These are phyloP conservation scores for Amphipoea oculea DNA, from an alignment of 2,888 invertebrate species.

Conservation along the genomic window DNA sequence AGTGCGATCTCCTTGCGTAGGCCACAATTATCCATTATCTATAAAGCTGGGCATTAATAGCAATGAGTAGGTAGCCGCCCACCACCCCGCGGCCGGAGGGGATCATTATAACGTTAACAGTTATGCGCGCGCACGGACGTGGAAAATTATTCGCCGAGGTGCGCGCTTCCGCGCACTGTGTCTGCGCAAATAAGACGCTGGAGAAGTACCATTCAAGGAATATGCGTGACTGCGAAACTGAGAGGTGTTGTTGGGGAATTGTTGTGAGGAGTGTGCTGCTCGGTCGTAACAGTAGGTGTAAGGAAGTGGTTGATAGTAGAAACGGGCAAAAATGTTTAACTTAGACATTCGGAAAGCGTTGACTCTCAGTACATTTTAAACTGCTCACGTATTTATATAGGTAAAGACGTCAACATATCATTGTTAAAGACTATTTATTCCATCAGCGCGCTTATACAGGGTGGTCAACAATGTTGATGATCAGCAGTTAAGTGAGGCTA, in stretches of 20 bases:
- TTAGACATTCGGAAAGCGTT: neutral
- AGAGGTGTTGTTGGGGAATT: neutral
- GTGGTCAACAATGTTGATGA: too few species aligned
- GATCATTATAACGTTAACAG: constrained; percentile 84
- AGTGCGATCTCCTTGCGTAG: constrained; percentile 42
- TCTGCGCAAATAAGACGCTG: constrained; percentile 33
- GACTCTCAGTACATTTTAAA: neutral
- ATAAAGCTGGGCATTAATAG: constrained; percentile 59
- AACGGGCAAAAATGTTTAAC: neutral
- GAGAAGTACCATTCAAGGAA: constrained; percentile 47
- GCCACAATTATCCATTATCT: constrained; percentile 61
- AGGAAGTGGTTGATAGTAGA: neutral
- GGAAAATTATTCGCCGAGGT: constrained; percentile 86
- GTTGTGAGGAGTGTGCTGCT: neutral
- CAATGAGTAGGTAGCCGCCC: constrained; percentile 40
- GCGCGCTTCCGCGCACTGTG: constrained; percentile 78
- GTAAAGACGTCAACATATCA: too few species aligned
- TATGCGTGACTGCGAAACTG: constrained; percentile 27
- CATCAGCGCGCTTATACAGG: neutral
- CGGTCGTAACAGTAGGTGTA: too few species aligned
- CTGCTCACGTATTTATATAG: neutral
- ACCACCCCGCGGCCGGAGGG: constrained; percentile 65
- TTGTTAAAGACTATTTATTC: neutral
- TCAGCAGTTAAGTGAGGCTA: too few species aligned
- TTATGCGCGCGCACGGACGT: constrained; percentile 86